Conservation (phyloP, 2,113 vertebrate species). For the Ptilonorhynchus violaceus region DNA sequence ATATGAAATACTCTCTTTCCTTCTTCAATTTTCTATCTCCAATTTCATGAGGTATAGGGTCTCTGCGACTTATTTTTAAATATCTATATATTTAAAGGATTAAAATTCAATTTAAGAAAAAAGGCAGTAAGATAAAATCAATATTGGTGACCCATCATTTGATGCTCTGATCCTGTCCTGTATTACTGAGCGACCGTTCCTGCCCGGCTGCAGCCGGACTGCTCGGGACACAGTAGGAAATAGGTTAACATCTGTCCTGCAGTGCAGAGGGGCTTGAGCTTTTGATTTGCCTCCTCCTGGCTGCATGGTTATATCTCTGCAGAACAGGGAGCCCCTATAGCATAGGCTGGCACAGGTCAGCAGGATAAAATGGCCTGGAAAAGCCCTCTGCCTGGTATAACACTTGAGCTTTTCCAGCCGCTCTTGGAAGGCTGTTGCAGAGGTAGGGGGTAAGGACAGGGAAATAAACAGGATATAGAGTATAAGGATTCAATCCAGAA, state of each 20-base stretch:
- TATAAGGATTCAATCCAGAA: background rate
- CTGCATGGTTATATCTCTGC: background rate
- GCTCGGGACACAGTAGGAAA: accelerated
- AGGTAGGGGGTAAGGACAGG: background rate
- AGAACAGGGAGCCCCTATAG: background rate
- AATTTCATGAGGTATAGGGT: background rate
- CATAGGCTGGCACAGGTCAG: background rate
- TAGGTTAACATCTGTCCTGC: background rate
- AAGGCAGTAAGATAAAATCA: background rate
- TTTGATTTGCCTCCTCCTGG: background rate
- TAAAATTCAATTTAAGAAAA: background rate
- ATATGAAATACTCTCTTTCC: accelerated
- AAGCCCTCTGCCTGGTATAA: background rate
- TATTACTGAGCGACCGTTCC: background rate
- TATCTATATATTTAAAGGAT: background rate
- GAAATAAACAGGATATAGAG: background rate
- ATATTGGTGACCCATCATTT: background rate
- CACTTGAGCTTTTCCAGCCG: background rate
- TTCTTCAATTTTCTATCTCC: background rate
- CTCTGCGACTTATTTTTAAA: background rate
- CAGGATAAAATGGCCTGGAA: background rate
- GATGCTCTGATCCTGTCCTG: background rate
- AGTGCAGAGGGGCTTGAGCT: background rate
- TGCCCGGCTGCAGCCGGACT: accelerated
- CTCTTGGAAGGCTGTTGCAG: background rate